Conservation (phyloP, 2,113 vertebrate genomes). For the Coptodon bakossiorum region DNA sequence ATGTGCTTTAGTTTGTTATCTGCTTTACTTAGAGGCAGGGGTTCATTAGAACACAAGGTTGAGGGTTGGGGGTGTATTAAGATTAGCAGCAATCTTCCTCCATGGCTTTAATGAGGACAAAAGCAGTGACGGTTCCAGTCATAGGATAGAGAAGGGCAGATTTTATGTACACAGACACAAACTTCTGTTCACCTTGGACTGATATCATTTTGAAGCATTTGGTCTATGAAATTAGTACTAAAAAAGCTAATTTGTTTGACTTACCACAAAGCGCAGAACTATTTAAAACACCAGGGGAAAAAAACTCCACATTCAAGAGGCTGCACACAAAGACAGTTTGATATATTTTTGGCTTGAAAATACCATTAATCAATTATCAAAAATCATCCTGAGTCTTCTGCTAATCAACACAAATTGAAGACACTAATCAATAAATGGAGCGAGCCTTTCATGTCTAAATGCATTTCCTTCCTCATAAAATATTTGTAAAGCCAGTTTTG, state of each 20-base stretch:
- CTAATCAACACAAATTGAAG: background rate
- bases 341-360: background rate
- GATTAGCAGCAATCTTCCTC: background rate
- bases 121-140: rapidly evolving
- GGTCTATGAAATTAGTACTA: background rate
- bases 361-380: background rate
- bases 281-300: background rate
- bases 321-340: background rate
- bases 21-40: background rate
- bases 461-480: background rate
- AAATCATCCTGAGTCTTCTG: background rate
- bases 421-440: background rate
- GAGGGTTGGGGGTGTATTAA: background rate
- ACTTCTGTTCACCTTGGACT: background rate
- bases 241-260: background rate
- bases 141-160: background rate
- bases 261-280: rapidly evolving
- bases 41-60: background rate
- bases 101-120: rapidly evolving
- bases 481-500: background rate
- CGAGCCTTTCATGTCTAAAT: background rate
- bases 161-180: background rate
- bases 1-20: background rate
- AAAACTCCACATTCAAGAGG: background rate
- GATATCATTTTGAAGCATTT: background rate